Evolutionary conservation across 2,888 invertebrate genomes (phyloP).

Genomic region (Acanthoscelides obtectus): DNA sequence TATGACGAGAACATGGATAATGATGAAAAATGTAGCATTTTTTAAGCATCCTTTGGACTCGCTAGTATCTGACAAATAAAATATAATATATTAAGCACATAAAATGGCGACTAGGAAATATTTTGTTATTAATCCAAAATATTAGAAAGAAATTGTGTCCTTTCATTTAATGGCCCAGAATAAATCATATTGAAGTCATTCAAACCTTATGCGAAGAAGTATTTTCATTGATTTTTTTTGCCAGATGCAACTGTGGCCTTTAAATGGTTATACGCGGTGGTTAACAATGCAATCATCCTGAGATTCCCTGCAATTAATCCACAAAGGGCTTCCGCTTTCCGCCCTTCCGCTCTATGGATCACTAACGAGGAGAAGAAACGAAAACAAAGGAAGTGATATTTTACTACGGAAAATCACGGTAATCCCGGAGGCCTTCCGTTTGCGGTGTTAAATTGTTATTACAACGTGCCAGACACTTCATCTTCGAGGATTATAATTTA

Average conservation of each 20-base stretch:
- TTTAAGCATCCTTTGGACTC: no score
- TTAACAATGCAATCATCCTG: not conserved
- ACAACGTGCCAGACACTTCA: conserved; percentile 29
- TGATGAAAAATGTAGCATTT: no score
- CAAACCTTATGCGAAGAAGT: no score
- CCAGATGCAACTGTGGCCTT: not conserved
- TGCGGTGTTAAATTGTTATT: conserved; percentile 23
- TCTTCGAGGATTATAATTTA: conserved; percentile 31
- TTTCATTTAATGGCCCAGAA: no score
- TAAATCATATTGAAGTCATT: no score
- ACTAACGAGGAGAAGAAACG: conserved; percentile 19
- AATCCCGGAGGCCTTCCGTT: conserved; percentile 27
- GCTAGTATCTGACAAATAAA: no score
- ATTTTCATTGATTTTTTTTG: no score
- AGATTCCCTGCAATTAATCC: not conserved
- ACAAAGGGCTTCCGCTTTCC: not conserved
- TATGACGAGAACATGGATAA: no score
- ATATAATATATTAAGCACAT: no score
- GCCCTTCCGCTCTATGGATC: not conserved
- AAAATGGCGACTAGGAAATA: no score
- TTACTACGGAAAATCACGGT: conserved; percentile 23
- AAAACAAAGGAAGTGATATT: conserved; percentile 25
- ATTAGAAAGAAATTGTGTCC: no score
- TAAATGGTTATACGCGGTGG: not conserved
- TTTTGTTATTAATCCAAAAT: no score